Base-by-base conservation (phyloP, 2,888 invertebrate genomes). In the Lasioglossum lativentre region DNA sequence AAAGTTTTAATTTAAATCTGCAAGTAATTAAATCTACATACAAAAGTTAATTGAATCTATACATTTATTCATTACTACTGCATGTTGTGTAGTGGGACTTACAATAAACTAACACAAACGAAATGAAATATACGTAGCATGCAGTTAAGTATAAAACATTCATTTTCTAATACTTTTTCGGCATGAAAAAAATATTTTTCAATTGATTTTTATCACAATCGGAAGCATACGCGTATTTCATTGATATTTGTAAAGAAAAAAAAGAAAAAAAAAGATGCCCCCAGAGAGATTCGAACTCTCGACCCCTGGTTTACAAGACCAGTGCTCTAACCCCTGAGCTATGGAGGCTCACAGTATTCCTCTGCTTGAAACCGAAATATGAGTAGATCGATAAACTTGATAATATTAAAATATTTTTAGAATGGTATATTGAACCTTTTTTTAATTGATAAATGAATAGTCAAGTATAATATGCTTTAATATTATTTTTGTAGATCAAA, bases 231-330 rank as follows among this genome's bases (percentile, higher is more conserved):
- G 30, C 6, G 1, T 34, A n/a, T 14, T 16, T 8, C 1, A 5
- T 19, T 66, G 2, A 52, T 12, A 14, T 68, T 40, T 78, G 4
- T 1, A 10, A 23, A 0, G n/a, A 30, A 76, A 70, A 78, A 83
- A 70, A 56, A 5, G 16, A 14, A 52, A 89, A 89, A 93, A 92
- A 84, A 83, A n/a, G n/a, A 76, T 96, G 96, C 96, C 96, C 95
- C 96, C 96, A 96, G 96, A 96, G 96, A 96, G 96, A 96, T 96
- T 96, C 96, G 96, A 96, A 96, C 96, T 96, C 96, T 96, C 96
- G 96, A 96, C 96, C 96, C 96, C 96, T 96, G 96, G 93, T 94
- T 94, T 94, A 94, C 93, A 94, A 94, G 94, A 94, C 94, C 94
- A 94, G 93, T 94, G 94, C 94, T 94, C 94, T 94, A 94, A 93